Conservation (phyloP, 2,113 vertebrate species). For the Microcebus jonahi region DNA sequence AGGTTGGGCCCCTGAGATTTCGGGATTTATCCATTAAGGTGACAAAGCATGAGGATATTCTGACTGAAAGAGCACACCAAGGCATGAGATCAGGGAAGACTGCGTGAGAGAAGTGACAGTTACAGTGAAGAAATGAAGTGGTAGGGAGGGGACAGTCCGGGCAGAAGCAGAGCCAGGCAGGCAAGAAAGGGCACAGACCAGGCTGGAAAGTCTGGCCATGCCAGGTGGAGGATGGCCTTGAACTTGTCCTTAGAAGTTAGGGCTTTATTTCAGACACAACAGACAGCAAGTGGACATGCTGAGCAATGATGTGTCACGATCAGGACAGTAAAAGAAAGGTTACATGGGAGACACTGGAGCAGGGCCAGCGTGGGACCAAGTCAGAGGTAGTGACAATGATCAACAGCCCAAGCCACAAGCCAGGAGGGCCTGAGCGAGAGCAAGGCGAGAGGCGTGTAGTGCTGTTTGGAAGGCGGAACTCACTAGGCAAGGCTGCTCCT, state of each 20-base stretch:
- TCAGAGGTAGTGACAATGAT: too few species aligned
- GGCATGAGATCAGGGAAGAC: neutral
- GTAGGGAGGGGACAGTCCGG: neutral
- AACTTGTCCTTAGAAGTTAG: neutral
- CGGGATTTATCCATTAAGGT: neutral
- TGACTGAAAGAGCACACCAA: neutral
- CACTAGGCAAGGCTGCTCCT: neutral
- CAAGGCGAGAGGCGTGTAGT: neutral
- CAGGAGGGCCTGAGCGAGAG: neutral
- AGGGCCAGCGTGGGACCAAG: neutral
- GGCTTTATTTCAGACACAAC: neutral
- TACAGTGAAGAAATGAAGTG: neutral
- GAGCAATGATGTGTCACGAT: neutral
- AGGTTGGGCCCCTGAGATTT: neutral
- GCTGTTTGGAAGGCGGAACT: neutral
- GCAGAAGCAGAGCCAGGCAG: neutral
- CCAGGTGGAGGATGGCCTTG: neutral
- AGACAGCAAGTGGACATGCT: neutral
- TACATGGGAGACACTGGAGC: neutral
- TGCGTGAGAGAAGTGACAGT: neutral
- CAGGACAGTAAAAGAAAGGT: neutral
- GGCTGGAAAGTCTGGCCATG: neutral
- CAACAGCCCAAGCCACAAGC: too few species aligned
- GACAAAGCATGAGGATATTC: neutral
- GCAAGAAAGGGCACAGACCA: neutral